Evolutionary conservation across 2,888 invertebrate species (phyloP).

Genomic region (Cheilosia vulpina): DNA sequence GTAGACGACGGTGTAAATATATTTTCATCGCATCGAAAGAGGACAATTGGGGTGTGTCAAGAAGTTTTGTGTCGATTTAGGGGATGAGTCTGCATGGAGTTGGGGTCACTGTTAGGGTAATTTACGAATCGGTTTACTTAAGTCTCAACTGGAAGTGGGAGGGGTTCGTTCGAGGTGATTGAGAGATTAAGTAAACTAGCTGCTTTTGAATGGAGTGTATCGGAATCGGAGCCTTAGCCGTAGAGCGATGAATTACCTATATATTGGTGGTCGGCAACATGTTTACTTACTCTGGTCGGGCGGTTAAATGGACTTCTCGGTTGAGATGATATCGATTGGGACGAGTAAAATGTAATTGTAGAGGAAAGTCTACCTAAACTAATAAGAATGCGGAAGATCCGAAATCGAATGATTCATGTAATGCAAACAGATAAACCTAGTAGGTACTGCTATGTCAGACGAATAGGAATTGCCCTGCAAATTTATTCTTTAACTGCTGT

Average conservation of each 20-base stretch:
- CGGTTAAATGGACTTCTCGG: too few species aligned
- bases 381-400: too few species aligned
- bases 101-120: conserved; percentile 28
- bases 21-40: not conserved
- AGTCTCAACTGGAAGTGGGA: not conserved
- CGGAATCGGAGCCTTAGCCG: not conserved
- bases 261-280: not conserved
- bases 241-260: not conserved
- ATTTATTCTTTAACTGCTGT: too few species aligned
- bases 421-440: too few species aligned
- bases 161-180: not conserved
- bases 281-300: not conserved
- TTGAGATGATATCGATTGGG: too few species aligned
- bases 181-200: not conserved
- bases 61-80: not conserved
- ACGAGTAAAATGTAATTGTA: too few species aligned
- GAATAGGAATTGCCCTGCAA: too few species aligned
- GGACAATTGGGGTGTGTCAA: not conserved
- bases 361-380: too few species aligned
- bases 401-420: too few species aligned
- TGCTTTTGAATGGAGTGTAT: not conserved
- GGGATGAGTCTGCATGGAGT: conserved; percentile 3
- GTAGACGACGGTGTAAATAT: conserved; percentile 9
- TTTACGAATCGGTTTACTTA: conserved; percentile 42
- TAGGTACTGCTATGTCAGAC: too few species aligned